Conservation (phyloP, 2,797 vertebrate genomes). For the Sibirionetta formosa region DNA sequence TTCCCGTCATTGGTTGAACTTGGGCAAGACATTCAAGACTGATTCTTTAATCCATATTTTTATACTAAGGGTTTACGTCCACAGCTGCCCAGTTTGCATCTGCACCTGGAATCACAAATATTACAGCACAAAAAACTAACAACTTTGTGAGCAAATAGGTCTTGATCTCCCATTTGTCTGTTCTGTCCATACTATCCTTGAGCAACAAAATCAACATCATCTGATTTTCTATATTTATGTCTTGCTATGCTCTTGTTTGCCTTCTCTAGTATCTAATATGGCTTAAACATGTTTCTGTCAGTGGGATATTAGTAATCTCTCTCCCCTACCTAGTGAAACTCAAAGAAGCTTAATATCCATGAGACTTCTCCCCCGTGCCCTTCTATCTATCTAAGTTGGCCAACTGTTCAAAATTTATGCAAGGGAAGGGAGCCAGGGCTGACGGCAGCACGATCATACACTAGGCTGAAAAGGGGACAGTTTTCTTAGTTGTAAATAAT, state of each 20-base stretch:
- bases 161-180: background rate
- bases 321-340: background rate
- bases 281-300: background rate
- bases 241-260: background rate
- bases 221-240: background rate
- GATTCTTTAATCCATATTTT: conserved; percentile 22
- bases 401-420: background rate
- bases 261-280: background rate
- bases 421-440: background rate
- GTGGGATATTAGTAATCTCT: background rate
- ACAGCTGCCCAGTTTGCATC: background rate
- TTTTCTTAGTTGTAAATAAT: background rate
- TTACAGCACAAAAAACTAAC: background rate
- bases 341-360: background rate
- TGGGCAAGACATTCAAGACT: background rate
- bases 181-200: background rate
- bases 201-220: background rate
- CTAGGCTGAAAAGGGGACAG: background rate
- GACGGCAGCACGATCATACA: background rate
- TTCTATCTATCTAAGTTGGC: background rate
- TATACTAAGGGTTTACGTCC: background rate
- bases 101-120: background rate
- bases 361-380: background rate
- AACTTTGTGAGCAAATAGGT: background rate
- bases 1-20: background rate